A percentile compares a stretch with the other conserved stretches of the same genome.
These are phyloP conservation scores for Chlorodrepanis virens DNA, from an alignment of 2,113 vertebrate genomes.

Conservation along the genomic window DNA sequence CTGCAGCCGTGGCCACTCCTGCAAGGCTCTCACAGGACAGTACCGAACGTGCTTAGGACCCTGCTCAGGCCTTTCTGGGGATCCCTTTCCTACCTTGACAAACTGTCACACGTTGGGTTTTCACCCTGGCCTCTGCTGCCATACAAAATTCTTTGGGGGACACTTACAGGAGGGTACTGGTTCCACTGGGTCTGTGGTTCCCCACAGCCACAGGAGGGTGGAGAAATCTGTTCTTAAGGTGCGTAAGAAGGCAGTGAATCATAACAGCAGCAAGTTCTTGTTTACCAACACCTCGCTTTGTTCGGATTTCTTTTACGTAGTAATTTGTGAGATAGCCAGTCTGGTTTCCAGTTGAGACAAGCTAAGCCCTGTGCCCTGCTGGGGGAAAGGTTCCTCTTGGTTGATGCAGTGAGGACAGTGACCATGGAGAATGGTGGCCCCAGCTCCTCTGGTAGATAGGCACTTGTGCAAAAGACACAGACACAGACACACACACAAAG, in stretches of 20 bases:
- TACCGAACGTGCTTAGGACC: neutral
- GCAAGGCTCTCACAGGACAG: neutral
- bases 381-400: neutral
- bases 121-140: neutral
- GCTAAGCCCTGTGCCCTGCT: neutral
- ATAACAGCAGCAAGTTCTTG: slow-evolving; percentile 13
- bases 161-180: neutral
- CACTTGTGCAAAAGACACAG: too few species aligned
- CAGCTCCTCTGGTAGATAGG: neutral
- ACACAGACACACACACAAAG: neutral
- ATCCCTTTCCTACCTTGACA: neutral
- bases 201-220: neutral
- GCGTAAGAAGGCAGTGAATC: slow-evolving; percentile 56
- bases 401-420: neutral
- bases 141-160: neutral
- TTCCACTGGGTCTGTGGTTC: slow-evolving; percentile 29
- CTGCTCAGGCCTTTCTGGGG: neutral
- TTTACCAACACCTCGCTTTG: slow-evolving; percentile 1
- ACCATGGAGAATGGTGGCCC: neutral
- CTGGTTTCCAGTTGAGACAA: slow-evolving; percentile 29
- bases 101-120: neutral
- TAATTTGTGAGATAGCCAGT: slow-evolving; percentile 14
- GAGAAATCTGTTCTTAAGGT: slow-evolving; percentile 27
- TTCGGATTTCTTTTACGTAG: neutral
- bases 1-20: neutral